Percentiles rank a stretch among this genome's conserved stretches.
Evolutionary conservation across 1,140 invertebrate genomes (phyloP).

Genomic region (silkworm (Bombyx mori)): DNA sequence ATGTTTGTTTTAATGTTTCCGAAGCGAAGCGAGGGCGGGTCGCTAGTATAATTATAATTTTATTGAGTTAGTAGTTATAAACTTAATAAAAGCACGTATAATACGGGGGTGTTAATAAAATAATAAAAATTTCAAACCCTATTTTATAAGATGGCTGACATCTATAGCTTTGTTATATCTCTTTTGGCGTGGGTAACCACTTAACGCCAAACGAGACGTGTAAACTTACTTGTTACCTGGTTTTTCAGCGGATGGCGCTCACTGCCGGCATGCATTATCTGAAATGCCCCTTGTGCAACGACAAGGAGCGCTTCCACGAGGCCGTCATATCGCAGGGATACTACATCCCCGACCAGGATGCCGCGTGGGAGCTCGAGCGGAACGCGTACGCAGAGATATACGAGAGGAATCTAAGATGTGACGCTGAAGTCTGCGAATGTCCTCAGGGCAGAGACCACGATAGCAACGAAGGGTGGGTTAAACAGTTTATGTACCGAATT

Average conservation of each 20-base stretch:
- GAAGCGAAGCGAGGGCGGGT: too few species aligned
- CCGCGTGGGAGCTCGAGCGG: conserved; percentile 77
- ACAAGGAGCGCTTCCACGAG: conserved; percentile 70
- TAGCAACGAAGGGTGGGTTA: conserved; percentile 27
- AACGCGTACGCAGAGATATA: conserved; percentile 73
- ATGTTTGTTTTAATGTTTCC: too few species aligned
- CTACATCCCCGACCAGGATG: conserved; percentile 78
- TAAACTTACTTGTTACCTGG: neutral
- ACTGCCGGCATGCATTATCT: conserved; percentile 74
- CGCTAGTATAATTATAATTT: too few species aligned
- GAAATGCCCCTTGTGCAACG: conserved; percentile 81
- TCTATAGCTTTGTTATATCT: conserved; percentile 6
- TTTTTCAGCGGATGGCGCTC: conserved; percentile 13
- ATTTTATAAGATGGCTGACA: neutral
- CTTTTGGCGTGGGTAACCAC: too few species aligned
- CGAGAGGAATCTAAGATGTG: conserved; percentile 38
- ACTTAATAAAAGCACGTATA: neutral
- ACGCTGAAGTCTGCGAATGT: conserved; percentile 32
- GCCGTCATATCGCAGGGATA: conserved; percentile 75
- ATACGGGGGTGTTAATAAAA: neutral
- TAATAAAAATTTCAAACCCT: neutral
- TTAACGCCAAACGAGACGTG: too few species aligned
- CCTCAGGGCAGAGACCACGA: conserved; percentile 30
- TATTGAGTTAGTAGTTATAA: too few species aligned
- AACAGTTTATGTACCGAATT: neutral